Evolutionary conservation across 2,797 vertebrate genomes (phyloP).

Genomic region (Benthosema pterotum): DNA sequence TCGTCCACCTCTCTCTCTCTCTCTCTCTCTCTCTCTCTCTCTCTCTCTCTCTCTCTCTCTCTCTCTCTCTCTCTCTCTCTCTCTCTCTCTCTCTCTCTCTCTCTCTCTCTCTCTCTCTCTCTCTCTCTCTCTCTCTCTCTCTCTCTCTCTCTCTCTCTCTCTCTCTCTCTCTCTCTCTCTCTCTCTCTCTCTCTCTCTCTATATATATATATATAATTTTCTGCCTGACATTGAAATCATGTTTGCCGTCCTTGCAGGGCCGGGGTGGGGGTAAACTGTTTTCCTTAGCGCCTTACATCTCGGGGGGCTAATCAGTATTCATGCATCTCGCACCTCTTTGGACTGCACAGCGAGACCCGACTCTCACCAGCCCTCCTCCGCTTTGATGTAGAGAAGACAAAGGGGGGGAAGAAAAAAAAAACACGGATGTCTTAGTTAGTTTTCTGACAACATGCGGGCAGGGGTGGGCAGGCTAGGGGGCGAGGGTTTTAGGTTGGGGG

Average conservation of each 20-base stretch:
- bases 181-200: slow-evolving; percentile 1
- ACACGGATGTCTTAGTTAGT: slow-evolving; percentile 46
- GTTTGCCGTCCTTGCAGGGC: slow-evolving; percentile 57
- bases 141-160: slow-evolving; percentile 9
- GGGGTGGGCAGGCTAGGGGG: background rate
- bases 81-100: slow-evolving; percentile 23
- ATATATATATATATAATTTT: slow-evolving; percentile 5
- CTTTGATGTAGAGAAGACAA: slow-evolving; percentile 42
- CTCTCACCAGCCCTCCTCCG: slow-evolving; percentile 33
- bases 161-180: slow-evolving; percentile 18
- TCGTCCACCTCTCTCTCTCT: slow-evolving; percentile 1
- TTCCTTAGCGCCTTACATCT: slow-evolving; percentile 21
- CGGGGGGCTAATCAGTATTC: slow-evolving; percentile 64
- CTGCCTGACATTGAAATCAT: slow-evolving; percentile 58
- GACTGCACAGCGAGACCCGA: slow-evolving; percentile 33
- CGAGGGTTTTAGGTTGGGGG: slow-evolving; percentile 27
- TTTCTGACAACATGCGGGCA: slow-evolving; percentile 30
- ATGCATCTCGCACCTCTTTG: slow-evolving; percentile 38
- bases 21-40: background rate
- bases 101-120: slow-evolving; percentile 5
- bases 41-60: slow-evolving; percentile 18
- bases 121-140: slow-evolving; percentile 1
- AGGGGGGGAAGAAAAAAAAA: slow-evolving; percentile 5
- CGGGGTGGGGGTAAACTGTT: slow-evolving; percentile 36
- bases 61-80: slow-evolving; percentile 1